Percentiles rank a stretch among this genome's conserved stretches.
Conservation (phyloP, 2,113 vertebrate species). For the Pelodiscus sinensis region DNA sequence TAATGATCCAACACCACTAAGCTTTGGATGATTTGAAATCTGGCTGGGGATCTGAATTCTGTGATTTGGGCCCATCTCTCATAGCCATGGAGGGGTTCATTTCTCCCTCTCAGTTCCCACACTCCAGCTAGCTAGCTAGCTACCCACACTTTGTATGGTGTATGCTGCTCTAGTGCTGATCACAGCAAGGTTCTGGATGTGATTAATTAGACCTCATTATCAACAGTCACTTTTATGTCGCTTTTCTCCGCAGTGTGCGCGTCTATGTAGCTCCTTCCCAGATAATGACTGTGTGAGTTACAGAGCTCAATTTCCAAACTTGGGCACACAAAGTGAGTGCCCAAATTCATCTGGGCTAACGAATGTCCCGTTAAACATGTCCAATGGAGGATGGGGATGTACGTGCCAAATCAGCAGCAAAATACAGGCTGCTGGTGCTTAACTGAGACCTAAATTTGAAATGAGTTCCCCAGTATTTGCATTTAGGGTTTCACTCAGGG, state of each 20-base stretch:
- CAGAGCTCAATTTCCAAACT: not conserved
- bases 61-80: not conserved
- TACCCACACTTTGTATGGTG: not conserved
- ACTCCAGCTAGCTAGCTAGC: too few species aligned
- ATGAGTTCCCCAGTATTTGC: not conserved
- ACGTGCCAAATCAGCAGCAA: not conserved
- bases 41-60: not conserved
- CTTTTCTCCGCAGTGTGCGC: not conserved
- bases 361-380: not conserved
- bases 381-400: not conserved
- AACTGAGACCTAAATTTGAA: not conserved
- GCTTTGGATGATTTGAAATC: not conserved
- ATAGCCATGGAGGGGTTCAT: not conserved
- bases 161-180: not conserved
- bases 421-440: not conserved
- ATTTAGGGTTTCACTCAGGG: not conserved
- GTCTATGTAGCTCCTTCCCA: too few species aligned
- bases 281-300: not conserved
- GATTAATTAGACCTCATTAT: not conserved
- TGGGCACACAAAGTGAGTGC: not conserved
- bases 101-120: too few species aligned
- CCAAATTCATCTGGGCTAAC: not conserved
- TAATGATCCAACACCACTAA: not conserved
- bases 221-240: not conserved
- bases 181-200: not conserved